Base-by-base conservation (phyloP, 2,113 vertebrate species). In the Polypterus bichir region DNA sequence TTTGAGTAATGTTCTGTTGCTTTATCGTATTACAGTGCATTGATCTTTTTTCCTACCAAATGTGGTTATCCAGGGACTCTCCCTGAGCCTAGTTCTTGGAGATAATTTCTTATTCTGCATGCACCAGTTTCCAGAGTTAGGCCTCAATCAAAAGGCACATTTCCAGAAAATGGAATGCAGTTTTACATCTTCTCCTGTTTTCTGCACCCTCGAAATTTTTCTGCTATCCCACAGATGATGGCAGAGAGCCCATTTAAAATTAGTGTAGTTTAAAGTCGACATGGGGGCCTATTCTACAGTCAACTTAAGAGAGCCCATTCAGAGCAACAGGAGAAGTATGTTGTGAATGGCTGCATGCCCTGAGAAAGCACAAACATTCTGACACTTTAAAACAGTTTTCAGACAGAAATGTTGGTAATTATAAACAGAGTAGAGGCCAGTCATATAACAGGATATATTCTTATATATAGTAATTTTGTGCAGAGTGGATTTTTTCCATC, bases 201-300 rank as follows among this genome's bases (percentile, higher is more conserved):
- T 47, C 47, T 49, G 51, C 62, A 48, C 61, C 57, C 48, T 45
- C 61, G 45, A 47, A 60, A 53, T 63, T 61, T 11, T 7, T 59
- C 46, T 6, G 11, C 54, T 59, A 64, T 63, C 52, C 61, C 60
- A 55, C 45, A 55, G n/a, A 59, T 62, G 54, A 54, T 58, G 59
- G 62, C 62, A 7, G 7, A 44, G 44, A 9, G 60, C 56, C 63
- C 61, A 53, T 9, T 27, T 48, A 11, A 63, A 53, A 63, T 59
- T 44, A 56, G 44, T 66, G 27, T 60, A 9, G 6, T 49, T 53
- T 65, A 6, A 4, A 9, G 10, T 52, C 59, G 46, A 54, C 48
- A 52, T 57, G 60, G 62, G 61, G 51, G 51, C 51, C 51, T 52
- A 10, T 52, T 52, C 51, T 52, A 52, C 7, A 27, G 27, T 27